Base-by-base conservation (phyloP, 2,888 invertebrate species). In the Exocentrus adspersus region DNA sequence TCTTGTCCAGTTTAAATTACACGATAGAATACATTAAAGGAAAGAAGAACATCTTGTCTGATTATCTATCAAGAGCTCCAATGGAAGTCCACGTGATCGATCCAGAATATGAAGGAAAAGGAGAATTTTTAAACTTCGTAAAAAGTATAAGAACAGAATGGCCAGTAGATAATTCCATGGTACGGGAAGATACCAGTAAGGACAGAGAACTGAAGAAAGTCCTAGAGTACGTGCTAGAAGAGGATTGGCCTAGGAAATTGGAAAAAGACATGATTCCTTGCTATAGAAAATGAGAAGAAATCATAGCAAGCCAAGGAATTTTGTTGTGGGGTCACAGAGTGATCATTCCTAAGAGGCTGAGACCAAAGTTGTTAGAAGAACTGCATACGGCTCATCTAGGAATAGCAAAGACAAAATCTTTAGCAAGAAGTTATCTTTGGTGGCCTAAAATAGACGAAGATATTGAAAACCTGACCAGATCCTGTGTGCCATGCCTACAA, bases 361-460 rank as follows among this genome's bases (percentile, higher is more conserved):
- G 60, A 28, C 21, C 48, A 28, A 9, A 32, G 17, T n/a, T 67
- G 17, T 41, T 66, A 9, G 30, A 50, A 10, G 61, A 68, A 53
- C 28, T 68, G 12, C 68, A 68, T 21, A 14, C 24, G 37, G 53
- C 28, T 14, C 64, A 68, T 48, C 48, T 60, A 16, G 61, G 43
- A 6, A 43, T 43, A 4, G 43, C 17, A 2, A 43, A 43, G 19
- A 17, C 17, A 1, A 43, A 43, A 14, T n/a, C 16, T 2, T 14
- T 5, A 17, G 43, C 43, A 3, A 43, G 43, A 43, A 17, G 16
- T 17, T 17, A 17, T 32, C 5, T 52, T 41, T 78, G 64, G 63
- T 77, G 73, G 74, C 75, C 77, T 4, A 53, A 51, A 9, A 62
- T 77, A 10, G 71, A 77, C 43, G 21, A 64, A 1, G 74, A 77